Evolutionary conservation across 2,888 invertebrate genomes (phyloP).

Genomic region (Beris morrisii): DNA sequence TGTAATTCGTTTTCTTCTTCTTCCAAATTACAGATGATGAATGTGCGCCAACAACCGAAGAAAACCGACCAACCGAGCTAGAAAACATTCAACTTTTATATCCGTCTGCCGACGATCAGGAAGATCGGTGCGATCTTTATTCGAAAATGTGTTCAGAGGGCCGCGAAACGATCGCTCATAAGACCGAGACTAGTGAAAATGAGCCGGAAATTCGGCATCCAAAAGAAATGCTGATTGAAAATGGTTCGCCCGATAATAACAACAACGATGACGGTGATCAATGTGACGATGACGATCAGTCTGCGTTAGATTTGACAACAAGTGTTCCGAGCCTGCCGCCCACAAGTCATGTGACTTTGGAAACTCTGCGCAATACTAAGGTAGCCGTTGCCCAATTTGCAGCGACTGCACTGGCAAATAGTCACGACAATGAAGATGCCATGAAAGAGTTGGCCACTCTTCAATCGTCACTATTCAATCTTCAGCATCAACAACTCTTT

Average conservation of each 20-base stretch:
- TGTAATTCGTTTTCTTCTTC: not conserved
- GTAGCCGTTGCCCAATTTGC: slow-evolving; percentile 83
- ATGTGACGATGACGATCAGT: slow-evolving; percentile 44
- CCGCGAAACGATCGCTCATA: slow-evolving; percentile 6
- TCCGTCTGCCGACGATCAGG: no score
- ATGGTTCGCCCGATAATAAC: slow-evolving; percentile 30
- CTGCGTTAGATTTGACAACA: slow-evolving; percentile 48
- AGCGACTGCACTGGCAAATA: slow-evolving; percentile 80
- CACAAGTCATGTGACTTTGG: slow-evolving; percentile 80
- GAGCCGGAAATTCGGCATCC: slow-evolving; percentile 12
- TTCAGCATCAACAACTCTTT: slow-evolving; percentile 94
- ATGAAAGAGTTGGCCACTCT: slow-evolving; percentile 83
- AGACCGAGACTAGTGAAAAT: slow-evolving; percentile 10
- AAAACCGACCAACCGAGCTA: no score
- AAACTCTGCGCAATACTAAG: slow-evolving; percentile 89
- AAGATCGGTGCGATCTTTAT: no score
- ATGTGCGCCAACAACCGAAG: not conserved
- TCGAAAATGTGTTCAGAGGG: slow-evolving; percentile 20
- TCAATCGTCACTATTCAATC: slow-evolving; percentile 87
- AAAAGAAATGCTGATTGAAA: slow-evolving; percentile 14
- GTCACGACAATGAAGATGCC: slow-evolving; percentile 72
- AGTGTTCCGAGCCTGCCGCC: slow-evolving; percentile 41
- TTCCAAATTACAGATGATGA: not conserved
- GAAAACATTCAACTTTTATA: no score
- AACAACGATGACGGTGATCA: slow-evolving; percentile 41